Conservation (phyloP, 1,140 invertebrate species). For the Nilaparvata lugens region DNA sequence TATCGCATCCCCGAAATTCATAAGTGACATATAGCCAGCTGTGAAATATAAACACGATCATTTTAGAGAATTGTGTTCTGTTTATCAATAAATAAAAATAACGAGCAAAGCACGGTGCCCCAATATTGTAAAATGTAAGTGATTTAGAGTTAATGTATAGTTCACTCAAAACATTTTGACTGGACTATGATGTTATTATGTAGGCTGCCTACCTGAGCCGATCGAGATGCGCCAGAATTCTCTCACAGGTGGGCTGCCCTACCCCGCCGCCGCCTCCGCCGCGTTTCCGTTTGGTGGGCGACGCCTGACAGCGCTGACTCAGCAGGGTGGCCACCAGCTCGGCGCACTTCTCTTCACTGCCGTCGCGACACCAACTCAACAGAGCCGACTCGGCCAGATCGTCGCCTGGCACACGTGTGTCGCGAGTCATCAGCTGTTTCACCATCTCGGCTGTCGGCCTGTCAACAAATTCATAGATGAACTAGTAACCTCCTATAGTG, state of each 20-base stretch:
- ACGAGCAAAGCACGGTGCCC: no score
- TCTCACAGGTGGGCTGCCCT: constrained; percentile 55
- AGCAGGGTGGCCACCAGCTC: constrained; percentile 70
- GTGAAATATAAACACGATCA: no score
- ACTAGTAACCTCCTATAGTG: no score
- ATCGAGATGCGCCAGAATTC: constrained; percentile 87
- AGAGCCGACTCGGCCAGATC: constrained; percentile 80
- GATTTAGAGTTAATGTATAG: no score
- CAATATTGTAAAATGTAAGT: no score
- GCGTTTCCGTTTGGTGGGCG: constrained; percentile 85
- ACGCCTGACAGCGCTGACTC: constrained; percentile 62
- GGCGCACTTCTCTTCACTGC: constrained; percentile 65
- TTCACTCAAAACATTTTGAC: no score
- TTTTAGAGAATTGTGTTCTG: no score
- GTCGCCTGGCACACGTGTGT: constrained; percentile 57
- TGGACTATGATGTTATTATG: no score
- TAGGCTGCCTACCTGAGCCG: constrained; percentile 68
- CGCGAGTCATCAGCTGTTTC: constrained; percentile 69
- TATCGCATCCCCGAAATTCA: no score
- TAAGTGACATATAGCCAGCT: no score
- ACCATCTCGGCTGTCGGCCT: constrained; percentile 78
- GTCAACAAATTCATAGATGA: constrained; percentile 27
- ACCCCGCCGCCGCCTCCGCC: constrained; percentile 27
- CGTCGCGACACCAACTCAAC: constrained; percentile 86
- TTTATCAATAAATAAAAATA: no score